Evolutionary conservation across 23 tunicate species (phyloP), one percentile per base, ranked within the genome.

Genomic region (Diplosoma virens): DNA sequence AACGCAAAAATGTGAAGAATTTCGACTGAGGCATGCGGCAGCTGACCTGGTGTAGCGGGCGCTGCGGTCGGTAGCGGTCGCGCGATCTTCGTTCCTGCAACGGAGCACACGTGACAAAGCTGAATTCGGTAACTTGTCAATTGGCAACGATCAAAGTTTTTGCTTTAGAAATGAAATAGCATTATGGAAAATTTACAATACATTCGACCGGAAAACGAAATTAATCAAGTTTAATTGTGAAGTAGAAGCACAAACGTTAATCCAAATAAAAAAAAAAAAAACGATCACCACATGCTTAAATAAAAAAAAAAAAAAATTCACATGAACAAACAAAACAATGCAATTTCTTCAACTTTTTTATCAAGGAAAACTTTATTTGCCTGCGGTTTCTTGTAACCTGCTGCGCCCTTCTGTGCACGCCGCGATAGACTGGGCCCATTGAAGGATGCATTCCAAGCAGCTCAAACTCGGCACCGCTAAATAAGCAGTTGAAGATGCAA

Each of bases 381-480:
- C 84, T 80, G 37, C 70, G 52, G 23, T 26, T 23, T 37, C 86
- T 71, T 27, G 65, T 17, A 20, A 33, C 26, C 53, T 47, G 76
- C 54, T 53, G 84, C 26, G 74, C 14, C 55, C 86, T 73, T 33
- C 90, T 73, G 78, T 84, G 83, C 6, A 46, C 56, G 17, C 90
- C 82, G 11, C 90, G 70, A 37, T 67, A 84, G 50, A 84, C 47
- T 20, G 90, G 90, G 2, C 90, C 90, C 63, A 77, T 78, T 30
- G 90, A 84, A 1, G 90, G 90, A 59, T 77, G 90, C 78, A 84
- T 84, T 1, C 90, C 90, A 50, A 84, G 68, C 69, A 84, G 34
- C 27, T 84, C 90, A 45, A 84, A 84, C 25, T 84, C 83, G 66
- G 81, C 66, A 48, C 81, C 80, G 36, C 90, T 84, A 32, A 18